Conservation (phyloP, 2,113 vertebrate species). For the Ameiurus melas region DNA sequence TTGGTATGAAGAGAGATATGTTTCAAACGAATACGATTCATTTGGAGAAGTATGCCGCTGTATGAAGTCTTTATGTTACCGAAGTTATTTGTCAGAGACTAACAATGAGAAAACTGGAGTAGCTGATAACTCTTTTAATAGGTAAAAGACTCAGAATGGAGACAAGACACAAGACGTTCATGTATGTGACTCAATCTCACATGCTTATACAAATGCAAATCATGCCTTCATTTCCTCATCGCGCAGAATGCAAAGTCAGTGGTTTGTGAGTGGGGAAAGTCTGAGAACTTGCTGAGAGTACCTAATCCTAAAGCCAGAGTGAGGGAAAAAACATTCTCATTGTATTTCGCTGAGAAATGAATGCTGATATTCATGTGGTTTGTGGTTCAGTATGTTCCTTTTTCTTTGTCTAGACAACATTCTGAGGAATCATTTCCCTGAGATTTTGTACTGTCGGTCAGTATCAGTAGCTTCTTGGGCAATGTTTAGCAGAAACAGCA, state of each 20-base stretch:
- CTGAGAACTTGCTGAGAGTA: not conserved
- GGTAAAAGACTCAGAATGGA: not conserved
- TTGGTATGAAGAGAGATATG: not conserved
- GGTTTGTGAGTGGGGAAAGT: not conserved
- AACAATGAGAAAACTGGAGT: not conserved
- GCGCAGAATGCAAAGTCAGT: slow-evolving; percentile 1
- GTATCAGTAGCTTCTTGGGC: not conserved
- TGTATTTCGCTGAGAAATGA: not conserved
- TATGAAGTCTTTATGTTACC: not conserved
- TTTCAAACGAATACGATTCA: not conserved
- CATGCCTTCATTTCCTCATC: not conserved
- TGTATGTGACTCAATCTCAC: not conserved
- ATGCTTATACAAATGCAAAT: not conserved
- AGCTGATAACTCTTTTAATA: not conserved
- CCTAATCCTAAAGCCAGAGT: not conserved
- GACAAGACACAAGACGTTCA: not conserved
- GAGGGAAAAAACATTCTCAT: not conserved
- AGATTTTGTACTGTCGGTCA: not conserved
- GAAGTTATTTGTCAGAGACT: not conserved
- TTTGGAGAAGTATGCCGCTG: not conserved
- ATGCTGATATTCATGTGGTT: not conserved
- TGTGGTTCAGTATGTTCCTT: slow-evolving; percentile 7
- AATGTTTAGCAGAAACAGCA: not conserved
- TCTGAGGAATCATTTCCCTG: not conserved
- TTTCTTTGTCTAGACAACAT: slow-evolving; percentile 20